Conservation (phyloP, 1,140 invertebrate species). For the Conus betulinus region DNA sequence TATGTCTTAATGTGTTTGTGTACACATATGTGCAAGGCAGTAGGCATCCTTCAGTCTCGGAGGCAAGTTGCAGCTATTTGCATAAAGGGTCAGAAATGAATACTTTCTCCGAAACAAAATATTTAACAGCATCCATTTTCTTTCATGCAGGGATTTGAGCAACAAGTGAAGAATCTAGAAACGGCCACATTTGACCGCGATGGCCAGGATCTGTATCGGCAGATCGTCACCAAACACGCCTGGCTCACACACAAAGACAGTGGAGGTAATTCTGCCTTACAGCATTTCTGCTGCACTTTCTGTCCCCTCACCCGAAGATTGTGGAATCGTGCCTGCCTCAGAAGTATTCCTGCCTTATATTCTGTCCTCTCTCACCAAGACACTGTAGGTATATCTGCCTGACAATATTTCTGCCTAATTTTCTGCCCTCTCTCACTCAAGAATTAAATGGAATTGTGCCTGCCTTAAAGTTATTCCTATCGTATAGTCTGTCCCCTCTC, state of each 20-base stretch:
- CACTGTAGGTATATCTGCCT: too few relatives aligned
- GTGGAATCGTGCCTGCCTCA: not conserved
- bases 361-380: not conserved
- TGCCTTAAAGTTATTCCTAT: too few relatives aligned
- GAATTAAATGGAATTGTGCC: too few relatives aligned
- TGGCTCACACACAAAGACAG: constrained; percentile 56
- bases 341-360: not conserved
- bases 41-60: too few relatives aligned
- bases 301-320: not conserved
- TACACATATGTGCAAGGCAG: too few relatives aligned
- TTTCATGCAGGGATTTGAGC: constrained; percentile 61
- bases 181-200: constrained; percentile 48
- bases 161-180: constrained; percentile 51
- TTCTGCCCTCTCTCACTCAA: not conserved
- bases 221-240: constrained; percentile 60
- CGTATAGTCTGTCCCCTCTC: too few relatives aligned
- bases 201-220: constrained; percentile 60
- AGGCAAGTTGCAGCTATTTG: too few relatives aligned
- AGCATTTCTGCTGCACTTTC: too few relatives aligned
- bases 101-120: too few relatives aligned
- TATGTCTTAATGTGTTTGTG: too few relatives aligned
- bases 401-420: not conserved
- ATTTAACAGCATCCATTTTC: not conserved
- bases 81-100: too few relatives aligned
- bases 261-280: constrained; percentile 32